Conservation (phyloP, 2,888 invertebrate genomes). For the Chrysodeixis includens region DNA sequence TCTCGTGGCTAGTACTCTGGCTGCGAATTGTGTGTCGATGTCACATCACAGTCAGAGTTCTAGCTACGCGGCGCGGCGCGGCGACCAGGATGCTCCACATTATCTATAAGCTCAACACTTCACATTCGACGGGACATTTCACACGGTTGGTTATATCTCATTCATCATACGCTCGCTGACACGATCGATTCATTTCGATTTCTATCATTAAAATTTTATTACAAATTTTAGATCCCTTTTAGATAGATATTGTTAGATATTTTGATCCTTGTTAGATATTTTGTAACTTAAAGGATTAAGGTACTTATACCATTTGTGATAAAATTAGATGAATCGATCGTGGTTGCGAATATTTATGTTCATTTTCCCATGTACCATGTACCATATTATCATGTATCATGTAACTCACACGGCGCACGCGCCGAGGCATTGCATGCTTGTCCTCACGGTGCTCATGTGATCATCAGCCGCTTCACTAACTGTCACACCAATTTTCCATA, state of each 20-base stretch:
- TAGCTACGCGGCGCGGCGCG: slow-evolving; percentile 91
- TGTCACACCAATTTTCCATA: slow-evolving; percentile 27
- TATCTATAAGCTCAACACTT: slow-evolving; percentile 44
- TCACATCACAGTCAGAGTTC: slow-evolving; percentile 99
- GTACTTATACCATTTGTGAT: too few relatives aligned
- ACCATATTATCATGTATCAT: slow-evolving; percentile 28
- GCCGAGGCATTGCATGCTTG: slow-evolving; percentile 57
- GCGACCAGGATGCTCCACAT: slow-evolving; percentile 41
- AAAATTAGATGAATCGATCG: slow-evolving; percentile 18
- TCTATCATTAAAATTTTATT: background rate
- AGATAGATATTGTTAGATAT: too few relatives aligned
- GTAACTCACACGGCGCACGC: slow-evolving; percentile 26
- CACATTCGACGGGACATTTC: slow-evolving; percentile 34
- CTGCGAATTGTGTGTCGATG: slow-evolving; percentile 93
- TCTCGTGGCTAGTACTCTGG: slow-evolving; percentile 91
- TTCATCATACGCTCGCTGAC: slow-evolving; percentile 24
- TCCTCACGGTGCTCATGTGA: slow-evolving; percentile 47
- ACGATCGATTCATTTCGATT: slow-evolving; percentile 11
- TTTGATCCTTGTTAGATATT: too few relatives aligned
- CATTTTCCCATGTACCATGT: slow-evolving; percentile 29
- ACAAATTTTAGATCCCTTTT: too few relatives aligned
- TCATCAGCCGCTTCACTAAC: slow-evolving; percentile 59
- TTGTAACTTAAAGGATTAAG: too few relatives aligned
- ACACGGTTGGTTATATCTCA: slow-evolving; percentile 44
- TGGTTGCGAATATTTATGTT: slow-evolving; percentile 31